Conservation (phyloP, 2,797 vertebrate genomes). For the Acanthurus leucopareius region DNA sequence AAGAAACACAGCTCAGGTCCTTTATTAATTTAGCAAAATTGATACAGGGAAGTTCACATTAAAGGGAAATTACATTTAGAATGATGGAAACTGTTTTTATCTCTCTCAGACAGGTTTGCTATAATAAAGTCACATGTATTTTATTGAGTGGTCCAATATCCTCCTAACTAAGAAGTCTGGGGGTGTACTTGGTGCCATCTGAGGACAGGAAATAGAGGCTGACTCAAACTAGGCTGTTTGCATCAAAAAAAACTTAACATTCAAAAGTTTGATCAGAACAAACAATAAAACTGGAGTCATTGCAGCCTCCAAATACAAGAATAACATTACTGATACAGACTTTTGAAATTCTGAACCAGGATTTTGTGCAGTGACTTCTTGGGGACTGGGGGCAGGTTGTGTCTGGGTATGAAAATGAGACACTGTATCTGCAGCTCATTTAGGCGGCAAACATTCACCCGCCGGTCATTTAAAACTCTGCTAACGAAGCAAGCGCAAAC, state of each 20-base stretch:
- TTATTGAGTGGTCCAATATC: constrained; percentile 23
- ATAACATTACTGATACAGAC: constrained; percentile 3
- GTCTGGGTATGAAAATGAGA: constrained; percentile 18
- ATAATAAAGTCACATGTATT: constrained; percentile 4
- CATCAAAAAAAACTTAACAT: not conserved
- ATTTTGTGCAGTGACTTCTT: constrained; percentile 11
- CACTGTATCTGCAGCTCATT: constrained; percentile 39
- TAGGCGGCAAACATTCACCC: constrained; percentile 28
- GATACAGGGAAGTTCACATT: constrained; percentile 5
- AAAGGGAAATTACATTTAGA: constrained; percentile 38
- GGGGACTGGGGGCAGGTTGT: constrained; percentile 16
- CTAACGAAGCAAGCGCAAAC: constrained; percentile 61
- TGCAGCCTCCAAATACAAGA: not conserved
- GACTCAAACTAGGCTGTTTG: constrained; percentile 20
- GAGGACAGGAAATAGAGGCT: constrained; percentile 7
- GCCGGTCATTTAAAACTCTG: constrained; percentile 49
- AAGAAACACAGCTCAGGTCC: not conserved
- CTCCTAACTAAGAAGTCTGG: constrained; percentile 16
- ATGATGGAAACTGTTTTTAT: constrained; percentile 21
- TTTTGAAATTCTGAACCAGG: constrained; percentile 3
- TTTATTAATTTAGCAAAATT: constrained; percentile 33
- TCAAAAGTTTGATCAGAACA: constrained; percentile 19
- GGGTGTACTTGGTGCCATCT: not conserved
- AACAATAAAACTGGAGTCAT: constrained; percentile 28
- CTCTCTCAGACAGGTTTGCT: not conserved